phyloP scores from a whole-genome alignment of 92 coral and sea anemone species.

The Chrysogorgia sp. region DNA sequence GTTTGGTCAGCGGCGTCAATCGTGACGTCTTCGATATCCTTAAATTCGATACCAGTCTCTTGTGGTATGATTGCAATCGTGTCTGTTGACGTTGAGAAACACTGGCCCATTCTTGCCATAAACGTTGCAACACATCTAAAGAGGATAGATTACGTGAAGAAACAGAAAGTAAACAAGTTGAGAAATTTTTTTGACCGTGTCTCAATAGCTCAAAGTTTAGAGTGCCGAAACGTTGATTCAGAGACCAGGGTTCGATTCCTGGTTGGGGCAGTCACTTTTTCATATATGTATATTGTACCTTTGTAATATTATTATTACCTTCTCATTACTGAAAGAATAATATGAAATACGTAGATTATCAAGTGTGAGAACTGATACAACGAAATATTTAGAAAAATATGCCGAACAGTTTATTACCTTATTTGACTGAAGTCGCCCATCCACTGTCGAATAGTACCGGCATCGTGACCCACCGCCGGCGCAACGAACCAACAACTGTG shows the following conservation, averaged over 20 bases:
- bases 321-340: too few relatives aligned
- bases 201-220: too few relatives aligned
- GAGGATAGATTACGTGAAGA: background rate
- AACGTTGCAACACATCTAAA: conserved; percentile 82
- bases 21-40: conserved; percentile 66
- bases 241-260: too few relatives aligned
- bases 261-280: too few relatives aligned
- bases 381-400: too few relatives aligned
- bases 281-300: background rate
- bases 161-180: background rate
- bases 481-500: conserved; percentile 95
- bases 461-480: conserved; percentile 56
- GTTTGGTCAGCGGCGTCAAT: conserved; percentile 60
- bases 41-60: conserved; percentile 59
- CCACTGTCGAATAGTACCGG: conserved; percentile 73
- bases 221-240: too few relatives aligned
- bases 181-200: too few relatives aligned
- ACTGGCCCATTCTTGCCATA: conserved; percentile 99
- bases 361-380: too few relatives aligned
- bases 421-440: conserved; percentile 81
- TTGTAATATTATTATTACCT: too few relatives aligned
- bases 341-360: too few relatives aligned
- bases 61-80: conserved; percentile 72
- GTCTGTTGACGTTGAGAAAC: conserved; percentile 93
- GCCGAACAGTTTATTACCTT: too few relatives aligned